Evolutionary conservation across 2,888 invertebrate genomes (phyloP).

Genomic region (Pseudococcus viburni): DNA sequence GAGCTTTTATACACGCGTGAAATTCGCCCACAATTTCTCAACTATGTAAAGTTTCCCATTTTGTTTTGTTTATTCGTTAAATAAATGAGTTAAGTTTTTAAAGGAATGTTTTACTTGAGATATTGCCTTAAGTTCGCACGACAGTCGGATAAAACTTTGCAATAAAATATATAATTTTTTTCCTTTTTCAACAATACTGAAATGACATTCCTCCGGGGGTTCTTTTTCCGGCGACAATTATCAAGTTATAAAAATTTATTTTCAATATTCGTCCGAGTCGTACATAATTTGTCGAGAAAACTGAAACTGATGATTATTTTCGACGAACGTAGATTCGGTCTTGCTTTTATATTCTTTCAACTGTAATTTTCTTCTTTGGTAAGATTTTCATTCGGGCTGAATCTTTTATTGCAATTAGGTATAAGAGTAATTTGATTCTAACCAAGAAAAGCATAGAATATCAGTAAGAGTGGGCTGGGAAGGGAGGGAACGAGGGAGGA

Average conservation of each 20-base stretch:
- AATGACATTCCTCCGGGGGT: background rate
- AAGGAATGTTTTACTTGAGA: constrained; percentile 41
- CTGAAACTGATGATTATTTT: background rate
- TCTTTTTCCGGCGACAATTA: background rate
- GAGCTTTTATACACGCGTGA: constrained; percentile 20
- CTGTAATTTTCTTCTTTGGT: background rate
- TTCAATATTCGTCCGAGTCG: background rate
- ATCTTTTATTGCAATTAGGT: background rate
- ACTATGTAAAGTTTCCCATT: constrained; percentile 37
- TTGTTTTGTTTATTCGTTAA: constrained; percentile 52
- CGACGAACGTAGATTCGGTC: background rate
- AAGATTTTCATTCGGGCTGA: background rate
- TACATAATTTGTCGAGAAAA: background rate
- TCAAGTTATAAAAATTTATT: background rate
- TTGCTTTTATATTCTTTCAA: background rate
- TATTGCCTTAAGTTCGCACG: background rate
- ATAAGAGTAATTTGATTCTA: no score
- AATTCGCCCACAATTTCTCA: constrained; percentile 32
- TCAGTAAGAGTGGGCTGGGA: no score
- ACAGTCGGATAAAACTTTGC: constrained; percentile 20
- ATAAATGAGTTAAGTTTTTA: constrained; percentile 53
- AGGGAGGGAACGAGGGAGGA: no score
- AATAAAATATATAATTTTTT: background rate
- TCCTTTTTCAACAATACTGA: background rate
- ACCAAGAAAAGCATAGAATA: no score